Conservation (phyloP, 2,888 invertebrate species). For the Drosophila planitibia region DNA sequence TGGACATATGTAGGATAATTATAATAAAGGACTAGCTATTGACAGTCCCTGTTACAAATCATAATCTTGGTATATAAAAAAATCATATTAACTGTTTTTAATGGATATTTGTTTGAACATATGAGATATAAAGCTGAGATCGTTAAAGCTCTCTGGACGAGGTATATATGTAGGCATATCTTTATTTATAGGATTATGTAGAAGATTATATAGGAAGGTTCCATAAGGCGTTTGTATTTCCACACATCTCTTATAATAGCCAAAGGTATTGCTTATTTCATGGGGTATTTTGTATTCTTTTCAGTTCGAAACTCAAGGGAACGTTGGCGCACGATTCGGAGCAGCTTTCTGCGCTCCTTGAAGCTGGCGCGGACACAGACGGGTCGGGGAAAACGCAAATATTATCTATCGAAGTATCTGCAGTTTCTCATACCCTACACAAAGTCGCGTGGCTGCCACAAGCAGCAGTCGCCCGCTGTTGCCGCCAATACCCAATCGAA, state of each 20-base stretch:
- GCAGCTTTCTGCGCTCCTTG: constrained; percentile 81
- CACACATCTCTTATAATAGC: neutral
- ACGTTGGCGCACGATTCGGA: constrained; percentile 82
- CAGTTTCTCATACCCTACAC: constrained; percentile 83
- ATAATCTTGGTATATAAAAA: neutral
- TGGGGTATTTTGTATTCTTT: constrained; percentile 9
- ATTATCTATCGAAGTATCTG: constrained; percentile 82
- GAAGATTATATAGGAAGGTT: neutral
- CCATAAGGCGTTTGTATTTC: neutral
- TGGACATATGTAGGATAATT: neutral
- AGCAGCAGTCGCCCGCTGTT: constrained; percentile 31
- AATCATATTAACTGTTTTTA: neutral
- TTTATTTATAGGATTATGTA: neutral
- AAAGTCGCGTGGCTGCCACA: constrained; percentile 74
- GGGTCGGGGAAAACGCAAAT: constrained; percentile 83
- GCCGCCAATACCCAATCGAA: neutral
- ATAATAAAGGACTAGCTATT: neutral
- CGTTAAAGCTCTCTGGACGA: neutral
- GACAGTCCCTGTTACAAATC: neutral
- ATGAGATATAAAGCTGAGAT: neutral
- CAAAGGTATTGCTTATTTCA: neutral
- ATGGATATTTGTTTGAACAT: neutral
- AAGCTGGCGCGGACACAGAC: constrained; percentile 81
- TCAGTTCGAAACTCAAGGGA: constrained; percentile 83
- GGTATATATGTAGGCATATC: neutral